Evolutionary conservation across 2,797 vertebrate species (phyloP).

Genomic region (Eptatretus atami): DNA sequence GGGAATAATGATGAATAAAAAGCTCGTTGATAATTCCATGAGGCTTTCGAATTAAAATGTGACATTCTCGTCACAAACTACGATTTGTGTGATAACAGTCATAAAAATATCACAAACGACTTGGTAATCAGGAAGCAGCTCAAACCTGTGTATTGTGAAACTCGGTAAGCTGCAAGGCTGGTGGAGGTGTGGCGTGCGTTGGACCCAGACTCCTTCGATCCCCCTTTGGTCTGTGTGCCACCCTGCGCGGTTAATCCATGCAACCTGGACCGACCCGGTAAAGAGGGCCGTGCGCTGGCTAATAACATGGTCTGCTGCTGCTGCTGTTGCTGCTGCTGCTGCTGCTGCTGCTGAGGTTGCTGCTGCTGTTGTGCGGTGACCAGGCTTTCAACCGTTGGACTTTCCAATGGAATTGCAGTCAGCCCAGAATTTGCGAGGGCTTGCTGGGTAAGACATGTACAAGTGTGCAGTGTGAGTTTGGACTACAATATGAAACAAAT

Average conservation of each 20-base stretch:
- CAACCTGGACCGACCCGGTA: conserved; percentile 3
- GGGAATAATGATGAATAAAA: too few species aligned
- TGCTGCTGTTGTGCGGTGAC: not conserved
- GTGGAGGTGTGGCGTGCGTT: not conserved
- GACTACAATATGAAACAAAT: too few species aligned
- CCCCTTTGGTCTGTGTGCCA: not conserved
- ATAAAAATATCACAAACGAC: too few species aligned
- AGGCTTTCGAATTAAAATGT: too few species aligned
- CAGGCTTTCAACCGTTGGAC: not conserved
- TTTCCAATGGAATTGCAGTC: conserved; percentile 51
- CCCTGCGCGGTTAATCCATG: conserved; percentile 6
- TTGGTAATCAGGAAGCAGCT: too few species aligned
- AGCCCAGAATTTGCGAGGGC: conserved; percentile 92
- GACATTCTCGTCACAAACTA: too few species aligned
- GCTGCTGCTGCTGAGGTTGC: not conserved
- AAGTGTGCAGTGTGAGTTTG: too few species aligned
- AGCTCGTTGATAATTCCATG: too few species aligned
- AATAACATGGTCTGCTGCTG: not conserved
- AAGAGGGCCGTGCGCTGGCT: not conserved
- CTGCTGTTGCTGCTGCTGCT: not conserved
- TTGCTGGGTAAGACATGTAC: conserved; percentile 33
- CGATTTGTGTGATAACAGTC: too few species aligned
- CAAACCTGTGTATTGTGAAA: conserved; percentile 4
- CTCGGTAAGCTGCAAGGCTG: not conserved
- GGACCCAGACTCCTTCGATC: not conserved